Evolutionary conservation across 2,113 vertebrate genomes (phyloP).

Genomic region (Bagarius yarrelli): DNA sequence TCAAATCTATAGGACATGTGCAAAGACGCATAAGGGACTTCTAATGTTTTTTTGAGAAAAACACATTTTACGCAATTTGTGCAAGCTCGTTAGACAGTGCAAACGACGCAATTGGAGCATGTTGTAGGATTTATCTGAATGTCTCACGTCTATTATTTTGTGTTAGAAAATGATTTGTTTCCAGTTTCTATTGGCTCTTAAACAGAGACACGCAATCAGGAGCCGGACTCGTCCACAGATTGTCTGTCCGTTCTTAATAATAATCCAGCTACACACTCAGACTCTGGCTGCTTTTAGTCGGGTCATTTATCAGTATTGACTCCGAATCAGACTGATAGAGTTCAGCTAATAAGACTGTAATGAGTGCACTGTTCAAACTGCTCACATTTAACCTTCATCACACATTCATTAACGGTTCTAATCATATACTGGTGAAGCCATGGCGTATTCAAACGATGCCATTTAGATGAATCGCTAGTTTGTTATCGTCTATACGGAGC

Average conservation of each 20-base stretch:
- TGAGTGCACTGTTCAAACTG: constrained; percentile 5
- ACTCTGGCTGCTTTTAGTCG: not conserved
- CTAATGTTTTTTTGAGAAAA: too few relatives aligned
- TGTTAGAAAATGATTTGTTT: too few relatives aligned
- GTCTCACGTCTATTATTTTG: too few relatives aligned
- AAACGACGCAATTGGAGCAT: too few relatives aligned
- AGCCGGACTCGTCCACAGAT: not conserved
- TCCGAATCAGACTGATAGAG: constrained; percentile 10
- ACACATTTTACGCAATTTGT: too few relatives aligned
- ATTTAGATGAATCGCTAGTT: not conserved
- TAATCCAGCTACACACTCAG: not conserved
- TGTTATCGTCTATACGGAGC: not conserved
- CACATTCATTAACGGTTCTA: not conserved
- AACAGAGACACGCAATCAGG: too few relatives aligned
- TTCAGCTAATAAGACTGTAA: constrained; percentile 4
- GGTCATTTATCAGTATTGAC: constrained; percentile 18
- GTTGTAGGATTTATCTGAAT: too few relatives aligned
- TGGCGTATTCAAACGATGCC: not conserved
- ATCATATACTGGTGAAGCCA: not conserved
- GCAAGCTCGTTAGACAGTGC: too few relatives aligned
- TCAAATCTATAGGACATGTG: too few relatives aligned
- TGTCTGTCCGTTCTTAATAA: not conserved
- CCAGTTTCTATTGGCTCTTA: too few relatives aligned
- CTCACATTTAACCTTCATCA: constrained; percentile 18
- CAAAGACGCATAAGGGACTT: too few relatives aligned